Evolutionary conservation across 2,797 vertebrate species (phyloP).

Genomic region (Lacerta bilineata): DNA sequence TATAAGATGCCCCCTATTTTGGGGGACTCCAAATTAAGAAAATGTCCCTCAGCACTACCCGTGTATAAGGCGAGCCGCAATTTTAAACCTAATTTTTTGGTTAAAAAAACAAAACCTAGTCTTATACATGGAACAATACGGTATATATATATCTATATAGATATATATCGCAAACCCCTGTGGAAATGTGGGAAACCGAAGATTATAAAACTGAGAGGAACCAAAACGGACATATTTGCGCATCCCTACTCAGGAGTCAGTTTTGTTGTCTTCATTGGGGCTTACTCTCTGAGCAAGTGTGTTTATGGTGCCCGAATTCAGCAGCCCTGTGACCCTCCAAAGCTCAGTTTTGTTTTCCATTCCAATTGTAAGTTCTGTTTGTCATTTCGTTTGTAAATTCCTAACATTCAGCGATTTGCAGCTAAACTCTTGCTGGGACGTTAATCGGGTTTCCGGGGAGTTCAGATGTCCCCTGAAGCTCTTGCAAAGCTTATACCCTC

Average conservation of each 20-base stretch:
- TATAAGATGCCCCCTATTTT: too few species aligned
- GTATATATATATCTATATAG: too few species aligned
- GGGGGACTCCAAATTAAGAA: too few species aligned
- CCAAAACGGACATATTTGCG: too few species aligned
- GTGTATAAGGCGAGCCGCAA: too few species aligned
- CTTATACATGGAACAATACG: too few species aligned
- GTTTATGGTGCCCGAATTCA: background rate
- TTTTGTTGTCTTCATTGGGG: background rate
- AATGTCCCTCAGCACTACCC: too few species aligned
- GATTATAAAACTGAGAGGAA: too few species aligned
- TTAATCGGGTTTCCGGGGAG: background rate
- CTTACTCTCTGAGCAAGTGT: background rate
- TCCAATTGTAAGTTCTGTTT: background rate
- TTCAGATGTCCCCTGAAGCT: background rate
- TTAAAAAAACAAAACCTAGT: too few species aligned
- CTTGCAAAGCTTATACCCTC: background rate
- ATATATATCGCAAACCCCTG: too few species aligned
- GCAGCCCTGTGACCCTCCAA: background rate
- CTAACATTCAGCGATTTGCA: background rate
- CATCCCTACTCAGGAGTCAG: background rate
- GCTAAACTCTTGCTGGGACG: background rate
- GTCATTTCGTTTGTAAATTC: background rate
- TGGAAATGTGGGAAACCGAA: too few species aligned
- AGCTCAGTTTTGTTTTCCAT: background rate
- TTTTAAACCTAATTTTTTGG: too few species aligned